Evolutionary conservation across 2,888 invertebrate species (phyloP).

Genomic region (Himalopsyche kuldschensis): DNA sequence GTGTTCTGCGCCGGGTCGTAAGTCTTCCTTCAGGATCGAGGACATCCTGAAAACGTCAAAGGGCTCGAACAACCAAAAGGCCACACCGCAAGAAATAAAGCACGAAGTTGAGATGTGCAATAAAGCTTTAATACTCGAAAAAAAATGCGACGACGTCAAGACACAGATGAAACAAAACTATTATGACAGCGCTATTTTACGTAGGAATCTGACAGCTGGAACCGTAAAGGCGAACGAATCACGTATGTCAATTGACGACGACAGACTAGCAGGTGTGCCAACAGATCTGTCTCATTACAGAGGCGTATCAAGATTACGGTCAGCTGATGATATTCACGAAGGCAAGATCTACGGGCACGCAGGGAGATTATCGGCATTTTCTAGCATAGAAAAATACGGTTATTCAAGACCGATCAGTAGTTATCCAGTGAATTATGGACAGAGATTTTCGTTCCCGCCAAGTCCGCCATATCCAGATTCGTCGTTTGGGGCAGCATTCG

Average conservation of each 20-base stretch:
- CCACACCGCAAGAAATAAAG: background rate
- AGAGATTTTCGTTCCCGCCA: background rate
- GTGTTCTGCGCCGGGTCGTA: slow-evolving; percentile 24
- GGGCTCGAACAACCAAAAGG: slow-evolving; percentile 51
- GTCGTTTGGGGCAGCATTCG: slow-evolving; percentile 17
- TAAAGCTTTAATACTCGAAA: slow-evolving; percentile 7
- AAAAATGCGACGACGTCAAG: background rate
- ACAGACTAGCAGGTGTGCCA: background rate
- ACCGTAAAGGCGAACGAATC: background rate
- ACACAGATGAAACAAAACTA: background rate
- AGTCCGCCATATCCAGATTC: background rate
- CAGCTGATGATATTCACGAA: background rate
- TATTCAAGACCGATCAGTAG: background rate
- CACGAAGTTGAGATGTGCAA: slow-evolving; percentile 44
- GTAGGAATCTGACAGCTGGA: background rate
- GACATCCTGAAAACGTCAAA: slow-evolving; percentile 43
- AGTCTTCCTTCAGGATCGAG: slow-evolving; percentile 44
- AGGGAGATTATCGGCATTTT: slow-evolving; percentile 21
- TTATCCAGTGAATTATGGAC: background rate
- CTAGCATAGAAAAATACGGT: slow-evolving; percentile 4
- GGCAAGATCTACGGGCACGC: background rate
- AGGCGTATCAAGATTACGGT: background rate
- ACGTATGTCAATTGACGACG: background rate
- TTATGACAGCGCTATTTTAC: background rate
- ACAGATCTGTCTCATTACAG: background rate